These are phyloP conservation scores for Drosophila melanica DNA, from an alignment of 1,140 invertebrate genomes.

Conservation along the genomic window DNA sequence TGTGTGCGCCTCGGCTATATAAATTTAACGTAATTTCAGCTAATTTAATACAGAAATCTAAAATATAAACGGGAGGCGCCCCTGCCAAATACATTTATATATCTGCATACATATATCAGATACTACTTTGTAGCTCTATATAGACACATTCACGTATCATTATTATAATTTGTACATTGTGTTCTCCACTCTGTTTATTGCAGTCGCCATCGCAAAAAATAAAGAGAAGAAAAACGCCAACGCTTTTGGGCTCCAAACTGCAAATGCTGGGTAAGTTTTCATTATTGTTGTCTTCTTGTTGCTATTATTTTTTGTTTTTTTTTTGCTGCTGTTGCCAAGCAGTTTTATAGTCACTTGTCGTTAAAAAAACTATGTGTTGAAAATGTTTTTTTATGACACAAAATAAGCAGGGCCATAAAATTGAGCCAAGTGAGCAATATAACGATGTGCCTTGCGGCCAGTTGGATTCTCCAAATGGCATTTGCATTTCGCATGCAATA, in stretches of 20 bases:
- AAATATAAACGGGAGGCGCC: constrained; percentile 33
- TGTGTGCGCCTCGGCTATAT: constrained; percentile 46
- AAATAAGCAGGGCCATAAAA: constrained; percentile 75
- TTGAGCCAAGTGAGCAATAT: constrained; percentile 56
- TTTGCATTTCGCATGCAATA: constrained; percentile 32
- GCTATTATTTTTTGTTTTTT: constrained; percentile 5
- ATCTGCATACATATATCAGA: constrained; percentile 26
- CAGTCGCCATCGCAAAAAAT: constrained; percentile 56
- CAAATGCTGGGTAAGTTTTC: constrained; percentile 69
- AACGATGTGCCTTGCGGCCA: constrained; percentile 56
- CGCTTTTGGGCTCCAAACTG: constrained; percentile 77
- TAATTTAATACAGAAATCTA: constrained; percentile 74
- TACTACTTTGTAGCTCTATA: constrained; percentile 25
- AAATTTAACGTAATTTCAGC: constrained; percentile 68
- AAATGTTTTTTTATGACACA: constrained; percentile 77
- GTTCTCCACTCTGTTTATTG: constrained; percentile 58
- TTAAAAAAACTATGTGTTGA: constrained; percentile 76
- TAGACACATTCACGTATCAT: constrained; percentile 41
- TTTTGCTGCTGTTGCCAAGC: constrained; percentile 29
- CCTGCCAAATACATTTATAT: constrained; percentile 2
- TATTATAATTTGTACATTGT: constrained; percentile 78
- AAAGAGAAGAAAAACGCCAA: constrained; percentile 49
- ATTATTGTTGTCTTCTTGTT: constrained; percentile 31
- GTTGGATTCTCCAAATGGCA: constrained; percentile 44
- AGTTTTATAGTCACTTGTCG: constrained; percentile 71